Conservation (phyloP, 2,797 vertebrate genomes). For the Austrolebias charrua region DNA sequence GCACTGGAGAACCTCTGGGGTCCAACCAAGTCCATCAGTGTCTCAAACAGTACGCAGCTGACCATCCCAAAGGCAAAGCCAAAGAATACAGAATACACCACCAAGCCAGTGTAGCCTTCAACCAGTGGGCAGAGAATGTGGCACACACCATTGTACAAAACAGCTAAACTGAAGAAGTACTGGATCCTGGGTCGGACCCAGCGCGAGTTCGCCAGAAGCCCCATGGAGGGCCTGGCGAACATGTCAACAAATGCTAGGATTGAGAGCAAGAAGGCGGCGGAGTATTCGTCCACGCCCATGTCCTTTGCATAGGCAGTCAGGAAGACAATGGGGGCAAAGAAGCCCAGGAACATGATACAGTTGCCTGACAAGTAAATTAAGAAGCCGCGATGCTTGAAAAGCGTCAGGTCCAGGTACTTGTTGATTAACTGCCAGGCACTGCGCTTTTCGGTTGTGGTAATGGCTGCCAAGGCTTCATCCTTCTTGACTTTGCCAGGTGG, state of each 20-base stretch:
- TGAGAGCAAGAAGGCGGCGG: constrained; percentile 91
- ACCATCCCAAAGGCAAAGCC: constrained; percentile 98
- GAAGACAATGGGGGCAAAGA: constrained; percentile 95
- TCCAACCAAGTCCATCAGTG: constrained; percentile 94
- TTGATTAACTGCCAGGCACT: constrained; percentile 78
- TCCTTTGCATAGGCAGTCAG: constrained; percentile 93
- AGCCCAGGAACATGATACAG: constrained; percentile 95
- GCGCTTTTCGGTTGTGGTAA: constrained; percentile 69
- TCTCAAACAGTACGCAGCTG: constrained; percentile 94
- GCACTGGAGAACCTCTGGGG: constrained; percentile 93
- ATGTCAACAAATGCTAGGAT: constrained; percentile 96
- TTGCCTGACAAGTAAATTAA: constrained; percentile 96
- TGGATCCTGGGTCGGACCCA: constrained; percentile 91
- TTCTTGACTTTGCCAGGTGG: constrained; percentile 68
- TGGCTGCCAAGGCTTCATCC: constrained; percentile 57
- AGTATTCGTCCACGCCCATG: constrained; percentile 92
- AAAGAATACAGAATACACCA: constrained; percentile 92
- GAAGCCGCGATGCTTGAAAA: constrained; percentile 95
- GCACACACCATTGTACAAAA: constrained; percentile 91
- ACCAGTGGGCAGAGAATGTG: constrained; percentile 90
- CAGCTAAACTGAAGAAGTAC: constrained; percentile 94
- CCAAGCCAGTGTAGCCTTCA: constrained; percentile 84
- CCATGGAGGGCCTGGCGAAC: constrained; percentile 92
- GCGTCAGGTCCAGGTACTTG: constrained; percentile 89
- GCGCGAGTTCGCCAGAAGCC: constrained; percentile 89